Percentiles rank a stretch among this genome's conserved stretches.
These are phyloP conservation scores for Remorina albescens DNA, from an alignment of 2,797 vertebrate species.

Conservation along the genomic window DNA sequence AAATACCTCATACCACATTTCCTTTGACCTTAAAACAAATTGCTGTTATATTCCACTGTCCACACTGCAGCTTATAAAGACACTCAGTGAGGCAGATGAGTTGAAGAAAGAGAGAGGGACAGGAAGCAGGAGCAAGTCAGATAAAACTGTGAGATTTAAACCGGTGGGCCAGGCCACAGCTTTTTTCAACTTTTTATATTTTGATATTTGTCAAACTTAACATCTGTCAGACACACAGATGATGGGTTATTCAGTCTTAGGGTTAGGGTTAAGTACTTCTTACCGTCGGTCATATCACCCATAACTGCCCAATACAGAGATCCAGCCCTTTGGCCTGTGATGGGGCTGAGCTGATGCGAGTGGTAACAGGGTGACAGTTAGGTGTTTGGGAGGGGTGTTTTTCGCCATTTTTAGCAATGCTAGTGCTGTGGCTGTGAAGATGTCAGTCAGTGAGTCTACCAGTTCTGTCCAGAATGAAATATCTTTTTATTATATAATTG, in stretches of 20 bases:
- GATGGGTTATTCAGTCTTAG: slow-evolving; percentile 23
- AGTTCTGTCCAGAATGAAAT: slow-evolving; percentile 7
- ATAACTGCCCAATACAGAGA: neutral
- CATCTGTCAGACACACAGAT: slow-evolving; percentile 19
- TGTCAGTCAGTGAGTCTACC: neutral
- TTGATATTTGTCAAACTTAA: slow-evolving; percentile 65
- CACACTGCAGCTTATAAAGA: slow-evolving; percentile 29
- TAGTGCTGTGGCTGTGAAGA: neutral
- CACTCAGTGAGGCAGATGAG: slow-evolving; percentile 31
- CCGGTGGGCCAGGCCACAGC: slow-evolving; percentile 18
- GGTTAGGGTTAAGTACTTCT: no score
- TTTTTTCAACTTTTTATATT: slow-evolving; percentile 52
- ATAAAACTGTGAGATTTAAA: slow-evolving; percentile 71
- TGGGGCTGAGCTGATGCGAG: slow-evolving; percentile 1
- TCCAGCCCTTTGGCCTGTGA: neutral
- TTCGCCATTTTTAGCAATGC: neutral
- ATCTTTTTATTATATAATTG: neutral
- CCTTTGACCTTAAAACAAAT: slow-evolving; percentile 37
- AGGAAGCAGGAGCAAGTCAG: slow-evolving; percentile 52
- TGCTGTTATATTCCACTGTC: slow-evolving; percentile 33
- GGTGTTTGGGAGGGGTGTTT: neutral
- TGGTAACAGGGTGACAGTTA: slow-evolving; percentile 1
- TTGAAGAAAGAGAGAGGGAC: slow-evolving; percentile 37
- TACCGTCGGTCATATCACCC: slow-evolving; percentile 17
- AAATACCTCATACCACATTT: slow-evolving; percentile 3